phyloP scores from a whole-genome alignment of 1,140 invertebrate genomes.

The Dendrolimus punctatus region DNA sequence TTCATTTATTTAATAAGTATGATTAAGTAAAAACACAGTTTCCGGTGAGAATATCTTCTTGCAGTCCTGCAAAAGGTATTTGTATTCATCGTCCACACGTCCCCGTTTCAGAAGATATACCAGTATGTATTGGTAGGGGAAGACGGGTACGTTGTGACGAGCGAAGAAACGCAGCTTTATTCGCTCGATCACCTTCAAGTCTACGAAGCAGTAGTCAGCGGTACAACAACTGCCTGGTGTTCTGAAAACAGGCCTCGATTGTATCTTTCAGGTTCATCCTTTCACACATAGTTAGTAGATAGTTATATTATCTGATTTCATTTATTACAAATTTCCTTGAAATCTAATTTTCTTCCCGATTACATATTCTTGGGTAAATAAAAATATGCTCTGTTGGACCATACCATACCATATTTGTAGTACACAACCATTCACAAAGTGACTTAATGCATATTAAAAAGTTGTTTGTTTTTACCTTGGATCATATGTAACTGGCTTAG shows the following conservation, averaged over 20 bases:
- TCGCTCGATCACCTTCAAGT: slow-evolving; percentile 60
- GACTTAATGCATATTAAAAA: neutral
- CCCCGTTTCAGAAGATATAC: slow-evolving; percentile 55
- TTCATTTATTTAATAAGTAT: slow-evolving; percentile 39
- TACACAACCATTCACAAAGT: too few relatives aligned
- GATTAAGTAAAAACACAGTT: slow-evolving; percentile 48
- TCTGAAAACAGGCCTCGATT: slow-evolving; percentile 21
- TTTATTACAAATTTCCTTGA: too few relatives aligned
- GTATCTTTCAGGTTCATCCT: too few relatives aligned
- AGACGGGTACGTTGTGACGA: slow-evolving; percentile 58
- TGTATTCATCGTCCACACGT: slow-evolving; percentile 52
- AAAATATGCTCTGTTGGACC: too few relatives aligned
- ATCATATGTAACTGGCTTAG: slow-evolving; percentile 59
- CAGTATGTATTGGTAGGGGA: slow-evolving; percentile 61
- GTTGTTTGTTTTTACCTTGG: slow-evolving; percentile 36
- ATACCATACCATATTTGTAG: too few relatives aligned
- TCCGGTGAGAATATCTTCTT: slow-evolving; percentile 37
- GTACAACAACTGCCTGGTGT: slow-evolving; percentile 62
- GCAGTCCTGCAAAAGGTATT: slow-evolving; percentile 58
- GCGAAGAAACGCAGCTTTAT: slow-evolving; percentile 60
- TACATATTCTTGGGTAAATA: too few relatives aligned
- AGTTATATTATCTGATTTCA: too few relatives aligned
- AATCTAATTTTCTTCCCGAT: too few relatives aligned
- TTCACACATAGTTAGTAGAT: too few relatives aligned
- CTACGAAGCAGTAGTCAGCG: slow-evolving; percentile 60